phyloP scores from a whole-genome alignment of 2,888 invertebrate genomes.

The Oxycera nigricornis region DNA sequence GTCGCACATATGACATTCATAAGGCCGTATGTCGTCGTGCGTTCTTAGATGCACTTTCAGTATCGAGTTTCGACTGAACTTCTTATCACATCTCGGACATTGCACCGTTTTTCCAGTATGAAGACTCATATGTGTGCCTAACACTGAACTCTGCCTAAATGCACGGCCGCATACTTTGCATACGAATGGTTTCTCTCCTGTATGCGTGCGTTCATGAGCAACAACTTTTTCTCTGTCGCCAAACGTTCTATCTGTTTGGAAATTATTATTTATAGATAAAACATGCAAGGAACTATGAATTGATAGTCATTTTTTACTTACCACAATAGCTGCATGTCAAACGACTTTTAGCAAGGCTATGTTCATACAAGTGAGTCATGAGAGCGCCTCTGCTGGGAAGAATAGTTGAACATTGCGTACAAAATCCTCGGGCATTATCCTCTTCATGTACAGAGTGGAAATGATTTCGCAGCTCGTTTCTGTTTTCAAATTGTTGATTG shows the following conservation, averaged over 20 bases:
- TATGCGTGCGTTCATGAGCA: conserved; percentile 47
- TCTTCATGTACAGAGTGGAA: background rate
- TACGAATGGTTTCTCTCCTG: conserved; percentile 50
- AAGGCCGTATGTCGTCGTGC: conserved; percentile 52
- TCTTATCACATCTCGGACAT: conserved; percentile 50
- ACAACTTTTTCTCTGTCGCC: too few relatives aligned
- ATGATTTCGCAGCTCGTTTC: background rate
- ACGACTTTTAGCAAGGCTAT: background rate
- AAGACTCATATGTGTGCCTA: conserved; percentile 50
- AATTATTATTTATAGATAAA: too few relatives aligned
- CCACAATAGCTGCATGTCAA: background rate
- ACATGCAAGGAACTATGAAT: background rate
- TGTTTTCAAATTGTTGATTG: background rate
- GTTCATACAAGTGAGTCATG: background rate
- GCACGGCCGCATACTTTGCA: conserved; percentile 50
- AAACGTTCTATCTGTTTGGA: background rate
- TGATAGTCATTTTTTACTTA: too few relatives aligned
- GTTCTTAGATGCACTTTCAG: conserved; percentile 50
- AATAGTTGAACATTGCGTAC: background rate
- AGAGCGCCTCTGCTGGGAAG: background rate
- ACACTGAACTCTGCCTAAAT: conserved; percentile 50
- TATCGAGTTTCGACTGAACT: conserved; percentile 51
- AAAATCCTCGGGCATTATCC: conserved; percentile 12
- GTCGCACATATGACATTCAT: conserved; percentile 49
- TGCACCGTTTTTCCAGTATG: conserved; percentile 51